Conservation (phyloP, 92 coral and sea anemone species). For the Galaxea fascicularis region DNA sequence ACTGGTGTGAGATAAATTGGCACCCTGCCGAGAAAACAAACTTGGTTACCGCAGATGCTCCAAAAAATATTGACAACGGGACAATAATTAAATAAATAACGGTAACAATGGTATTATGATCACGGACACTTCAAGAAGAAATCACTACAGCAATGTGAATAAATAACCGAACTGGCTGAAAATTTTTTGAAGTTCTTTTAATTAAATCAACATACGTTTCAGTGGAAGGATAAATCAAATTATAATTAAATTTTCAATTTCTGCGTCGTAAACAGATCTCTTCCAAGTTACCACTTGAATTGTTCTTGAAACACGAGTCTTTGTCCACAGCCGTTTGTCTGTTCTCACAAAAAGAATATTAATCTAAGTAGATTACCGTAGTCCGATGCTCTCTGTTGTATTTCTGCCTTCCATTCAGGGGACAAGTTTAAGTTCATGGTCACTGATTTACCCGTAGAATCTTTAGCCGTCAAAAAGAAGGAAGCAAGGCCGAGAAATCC, state of each 20-base stretch:
- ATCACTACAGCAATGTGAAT: no score
- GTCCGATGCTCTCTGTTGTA: slow-evolving; percentile 67
- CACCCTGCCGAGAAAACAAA: slow-evolving; percentile 5
- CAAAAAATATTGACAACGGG: not conserved
- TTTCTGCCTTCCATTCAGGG: slow-evolving; percentile 69
- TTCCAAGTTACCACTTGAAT: no score
- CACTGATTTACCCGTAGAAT: slow-evolving; percentile 44
- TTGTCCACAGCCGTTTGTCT: no score
- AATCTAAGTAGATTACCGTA: slow-evolving; percentile 53
- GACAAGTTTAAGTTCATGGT: slow-evolving; percentile 42
- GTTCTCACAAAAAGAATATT: no score
- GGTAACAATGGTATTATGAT: not conserved
- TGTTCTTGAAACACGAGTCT: no score
- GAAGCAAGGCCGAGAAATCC: not conserved
- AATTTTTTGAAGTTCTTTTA: no score
- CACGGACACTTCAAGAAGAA: not conserved
- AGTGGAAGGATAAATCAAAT: no score
- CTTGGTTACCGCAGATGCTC: not conserved
- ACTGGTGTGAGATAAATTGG: slow-evolving; percentile 28
- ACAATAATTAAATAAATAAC: not conserved
- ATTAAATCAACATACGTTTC: no score
- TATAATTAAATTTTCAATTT: no score
- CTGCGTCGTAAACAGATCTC: no score
- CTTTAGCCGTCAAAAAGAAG: not conserved
- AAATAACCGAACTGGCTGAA: no score